Evolutionary conservation across 2,113 vertebrate genomes (phyloP).

Genomic region (Struthidea cinerea): DNA sequence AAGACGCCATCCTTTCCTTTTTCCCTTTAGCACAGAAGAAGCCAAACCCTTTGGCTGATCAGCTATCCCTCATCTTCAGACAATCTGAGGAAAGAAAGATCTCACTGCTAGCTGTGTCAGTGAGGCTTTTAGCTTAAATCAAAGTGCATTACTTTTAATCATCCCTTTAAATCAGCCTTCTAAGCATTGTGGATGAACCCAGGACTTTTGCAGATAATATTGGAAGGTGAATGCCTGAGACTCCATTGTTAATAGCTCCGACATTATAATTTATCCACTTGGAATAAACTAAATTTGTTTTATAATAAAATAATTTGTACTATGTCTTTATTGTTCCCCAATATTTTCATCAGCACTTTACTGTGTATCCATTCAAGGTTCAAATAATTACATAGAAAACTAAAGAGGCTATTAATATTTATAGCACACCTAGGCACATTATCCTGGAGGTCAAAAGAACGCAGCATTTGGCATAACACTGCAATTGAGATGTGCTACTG

Average conservation of each 20-base stretch:
- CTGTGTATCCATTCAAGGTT: background rate
- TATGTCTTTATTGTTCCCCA: background rate
- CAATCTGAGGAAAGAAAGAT: background rate
- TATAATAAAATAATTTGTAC: background rate
- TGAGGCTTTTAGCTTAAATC: background rate
- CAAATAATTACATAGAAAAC: background rate
- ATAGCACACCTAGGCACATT: background rate
- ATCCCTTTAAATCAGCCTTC: background rate
- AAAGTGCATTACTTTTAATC: background rate
- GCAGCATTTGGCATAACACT: background rate
- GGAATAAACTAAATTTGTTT: background rate
- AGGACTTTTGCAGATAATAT: background rate
- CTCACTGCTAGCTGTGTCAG: background rate
- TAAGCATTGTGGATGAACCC: background rate
- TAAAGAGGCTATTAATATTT: constrained; percentile 4
- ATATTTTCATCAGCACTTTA: background rate
- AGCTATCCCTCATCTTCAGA: background rate
- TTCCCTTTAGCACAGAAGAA: background rate
- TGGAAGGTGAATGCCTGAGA: background rate
- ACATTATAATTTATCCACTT: background rate
- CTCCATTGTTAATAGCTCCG: background rate
- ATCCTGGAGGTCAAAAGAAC: constrained; percentile 9
- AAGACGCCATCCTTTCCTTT: accelerated
- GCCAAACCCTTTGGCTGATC: background rate
- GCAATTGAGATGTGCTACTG: background rate